Conservation (phyloP, 2,113 vertebrate genomes). For the Mesitornis unicolor region DNA sequence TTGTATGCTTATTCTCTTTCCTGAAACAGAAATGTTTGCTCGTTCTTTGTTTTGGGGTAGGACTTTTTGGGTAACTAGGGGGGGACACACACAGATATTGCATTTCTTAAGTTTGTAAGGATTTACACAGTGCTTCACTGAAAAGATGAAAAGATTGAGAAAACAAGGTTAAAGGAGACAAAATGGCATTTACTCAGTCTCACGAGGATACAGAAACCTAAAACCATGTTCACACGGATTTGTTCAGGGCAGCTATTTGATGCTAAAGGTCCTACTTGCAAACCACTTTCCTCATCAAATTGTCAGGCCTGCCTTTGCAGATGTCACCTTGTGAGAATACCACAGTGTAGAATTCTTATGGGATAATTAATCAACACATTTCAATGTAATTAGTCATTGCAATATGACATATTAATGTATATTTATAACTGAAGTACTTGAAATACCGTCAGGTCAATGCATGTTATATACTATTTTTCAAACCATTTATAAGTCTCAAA, state of each 20-base stretch:
- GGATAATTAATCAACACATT: conserved; percentile 34
- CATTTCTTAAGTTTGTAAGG: not conserved
- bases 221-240: not conserved
- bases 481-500: not conserved
- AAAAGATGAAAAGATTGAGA: not conserved
- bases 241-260: not conserved
- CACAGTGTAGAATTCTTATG: not conserved
- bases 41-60: not conserved
- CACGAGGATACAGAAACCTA: not conserved
- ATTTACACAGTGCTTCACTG: not conserved
- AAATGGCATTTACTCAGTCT: not conserved
- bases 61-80: fast-evolving
- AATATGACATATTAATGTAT: conserved; percentile 35
- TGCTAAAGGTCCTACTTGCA: not conserved
- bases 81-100: not conserved
- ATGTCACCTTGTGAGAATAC: conserved; percentile 36
- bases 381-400: conserved; percentile 21
- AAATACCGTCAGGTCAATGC: conserved; percentile 24
- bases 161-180: not conserved
- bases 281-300: not conserved
- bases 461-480: not conserved
- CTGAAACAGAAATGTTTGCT: not conserved
- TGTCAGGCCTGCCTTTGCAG: not conserved
- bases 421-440: conserved; percentile 47
- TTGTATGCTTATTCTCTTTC: not conserved